phyloP scores from a whole-genome alignment of 2,113 vertebrate genomes.

The Grammomys dolichurus region DNA sequence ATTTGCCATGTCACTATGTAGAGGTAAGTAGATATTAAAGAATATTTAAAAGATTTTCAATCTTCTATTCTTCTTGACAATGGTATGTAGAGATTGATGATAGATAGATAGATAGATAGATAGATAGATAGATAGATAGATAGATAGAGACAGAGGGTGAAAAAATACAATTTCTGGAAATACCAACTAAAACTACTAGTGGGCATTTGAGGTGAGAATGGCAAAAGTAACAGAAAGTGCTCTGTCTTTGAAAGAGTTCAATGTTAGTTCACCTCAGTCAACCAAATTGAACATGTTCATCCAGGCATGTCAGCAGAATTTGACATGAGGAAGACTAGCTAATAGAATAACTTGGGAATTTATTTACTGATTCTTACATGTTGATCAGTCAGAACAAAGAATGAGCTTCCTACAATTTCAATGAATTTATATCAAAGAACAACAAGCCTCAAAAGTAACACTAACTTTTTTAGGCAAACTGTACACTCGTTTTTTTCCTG shows the following conservation, averaged over 20 bases:
- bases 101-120: too few relatives aligned
- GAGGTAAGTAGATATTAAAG: too few relatives aligned
- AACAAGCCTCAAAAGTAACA: background rate
- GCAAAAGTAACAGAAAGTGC: background rate
- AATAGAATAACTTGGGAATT: background rate
- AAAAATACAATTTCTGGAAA: too few relatives aligned
- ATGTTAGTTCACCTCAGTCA: background rate
- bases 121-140: background rate
- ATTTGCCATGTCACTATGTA: too few relatives aligned
- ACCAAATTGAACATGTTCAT: background rate
- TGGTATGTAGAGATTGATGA: too few relatives aligned
- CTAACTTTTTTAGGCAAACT: background rate
- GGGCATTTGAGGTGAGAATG: too few relatives aligned
- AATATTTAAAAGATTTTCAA: too few relatives aligned
- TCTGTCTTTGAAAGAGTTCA: background rate
- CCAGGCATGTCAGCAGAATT: background rate
- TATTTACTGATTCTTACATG: slow-evolving; percentile 15
- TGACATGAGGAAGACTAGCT: background rate
- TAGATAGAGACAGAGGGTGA: background rate
- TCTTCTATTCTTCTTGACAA: too few relatives aligned
- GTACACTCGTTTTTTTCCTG: background rate
- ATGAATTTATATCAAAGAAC: background rate
- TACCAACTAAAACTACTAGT: too few relatives aligned
- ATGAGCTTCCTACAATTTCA: background rate
- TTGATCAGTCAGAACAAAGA: background rate